A percentile compares a stretch with the other conserved stretches of the same genome.
Conservation (phyloP, 2,113 vertebrate genomes). For the Spea bombifrons region DNA sequence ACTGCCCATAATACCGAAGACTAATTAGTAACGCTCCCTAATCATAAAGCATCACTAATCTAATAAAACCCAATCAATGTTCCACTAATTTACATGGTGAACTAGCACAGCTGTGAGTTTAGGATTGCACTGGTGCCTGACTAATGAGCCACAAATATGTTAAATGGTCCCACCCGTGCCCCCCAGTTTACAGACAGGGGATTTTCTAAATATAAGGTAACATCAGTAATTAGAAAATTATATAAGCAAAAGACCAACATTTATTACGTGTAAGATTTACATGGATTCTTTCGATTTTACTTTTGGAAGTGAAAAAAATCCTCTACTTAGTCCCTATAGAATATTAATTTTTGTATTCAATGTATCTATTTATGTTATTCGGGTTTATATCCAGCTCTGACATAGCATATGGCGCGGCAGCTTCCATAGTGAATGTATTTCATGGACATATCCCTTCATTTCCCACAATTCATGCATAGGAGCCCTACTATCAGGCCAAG, state of each 20-base stretch:
- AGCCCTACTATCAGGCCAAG: too few species aligned
- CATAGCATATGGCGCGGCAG: too few species aligned
- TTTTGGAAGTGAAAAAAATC: too few species aligned
- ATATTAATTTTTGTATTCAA: too few species aligned
- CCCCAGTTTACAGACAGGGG: conserved; percentile 19
- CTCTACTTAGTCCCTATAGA: too few species aligned
- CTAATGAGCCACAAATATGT: conserved; percentile 40
- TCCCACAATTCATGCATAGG: too few species aligned
- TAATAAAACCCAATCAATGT: conserved; percentile 45
- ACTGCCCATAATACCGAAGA: conserved; percentile 37
- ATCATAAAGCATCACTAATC: conserved; percentile 41
- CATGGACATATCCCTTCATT: too few species aligned
- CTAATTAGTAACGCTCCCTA: conserved; percentile 42
- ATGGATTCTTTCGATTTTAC: too few species aligned
- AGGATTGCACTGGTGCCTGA: conserved; percentile 33
- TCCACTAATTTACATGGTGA: conserved; percentile 46
- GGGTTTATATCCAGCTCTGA: too few species aligned
- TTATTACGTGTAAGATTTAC: not conserved
- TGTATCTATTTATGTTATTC: too few species aligned
- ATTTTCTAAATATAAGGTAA: conserved; percentile 19
- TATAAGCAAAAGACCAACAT: conserved; percentile 1
- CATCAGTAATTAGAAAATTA: conserved; percentile 30
- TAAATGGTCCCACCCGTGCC: conserved; percentile 37
- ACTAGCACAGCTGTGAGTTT: conserved; percentile 40
- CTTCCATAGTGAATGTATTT: too few species aligned